Conservation (phyloP, 2,113 vertebrate genomes). For the Trematomus loennbergii region DNA sequence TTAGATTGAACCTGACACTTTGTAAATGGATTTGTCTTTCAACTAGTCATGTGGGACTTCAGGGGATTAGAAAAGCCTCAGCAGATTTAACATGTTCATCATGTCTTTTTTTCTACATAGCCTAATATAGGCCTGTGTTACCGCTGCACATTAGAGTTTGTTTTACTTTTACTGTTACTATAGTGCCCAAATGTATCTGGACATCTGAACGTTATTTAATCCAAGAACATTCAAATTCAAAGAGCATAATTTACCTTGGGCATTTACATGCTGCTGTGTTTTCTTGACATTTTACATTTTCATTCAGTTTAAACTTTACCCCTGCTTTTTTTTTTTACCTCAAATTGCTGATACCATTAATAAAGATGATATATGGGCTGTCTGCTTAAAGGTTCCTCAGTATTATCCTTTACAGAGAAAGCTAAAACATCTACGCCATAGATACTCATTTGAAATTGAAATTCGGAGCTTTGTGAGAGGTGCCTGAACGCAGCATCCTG, state of each 20-base stretch:
- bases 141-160: background rate
- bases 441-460: rapidly evolving
- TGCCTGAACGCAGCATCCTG: constrained; percentile 40
- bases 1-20: constrained; percentile 2
- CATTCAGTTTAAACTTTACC: background rate
- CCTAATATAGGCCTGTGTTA: background rate
- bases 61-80: constrained; percentile 9
- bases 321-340: background rate
- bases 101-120: background rate
- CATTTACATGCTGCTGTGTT: background rate
- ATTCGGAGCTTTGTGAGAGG: constrained; percentile 14
- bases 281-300: too few species aligned
- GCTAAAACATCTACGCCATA: too few species aligned
- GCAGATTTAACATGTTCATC: background rate
- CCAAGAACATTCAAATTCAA: background rate
- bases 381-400: too few species aligned
- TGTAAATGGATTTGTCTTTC: constrained; percentile 20
- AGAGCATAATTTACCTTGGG: too few species aligned
- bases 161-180: background rate
- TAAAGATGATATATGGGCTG: too few species aligned
- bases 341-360: too few species aligned
- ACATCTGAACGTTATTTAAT: background rate
- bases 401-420: background rate
- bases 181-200: background rate
- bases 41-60: background rate